These are phyloP conservation scores for Nasonia giraulti DNA, from an alignment of 1,140 invertebrate species.

Conservation along the genomic window DNA sequence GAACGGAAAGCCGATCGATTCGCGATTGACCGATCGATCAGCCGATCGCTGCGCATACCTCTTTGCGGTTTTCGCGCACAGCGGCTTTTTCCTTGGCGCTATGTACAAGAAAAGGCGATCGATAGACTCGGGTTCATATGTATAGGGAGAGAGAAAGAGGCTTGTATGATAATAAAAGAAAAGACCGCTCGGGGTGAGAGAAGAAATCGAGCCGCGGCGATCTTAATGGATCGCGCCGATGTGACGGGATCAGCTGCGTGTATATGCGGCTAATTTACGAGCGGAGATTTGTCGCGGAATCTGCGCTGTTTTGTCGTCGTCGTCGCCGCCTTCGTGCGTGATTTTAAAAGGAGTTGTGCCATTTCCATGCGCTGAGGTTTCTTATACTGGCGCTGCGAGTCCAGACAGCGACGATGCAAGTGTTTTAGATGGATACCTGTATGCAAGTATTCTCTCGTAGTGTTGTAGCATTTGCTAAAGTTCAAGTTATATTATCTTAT, in stretches of 20 bases:
- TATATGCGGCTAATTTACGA: conserved; percentile 26
- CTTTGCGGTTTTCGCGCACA: conserved; percentile 7
- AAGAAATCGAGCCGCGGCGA: conserved; percentile 22
- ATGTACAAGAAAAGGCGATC: conserved; percentile 2
- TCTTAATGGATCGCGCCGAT: conserved; percentile 14
- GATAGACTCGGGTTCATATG: background rate
- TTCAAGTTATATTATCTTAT: too few relatives aligned
- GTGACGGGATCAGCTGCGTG: background rate
- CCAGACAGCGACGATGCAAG: too few relatives aligned
- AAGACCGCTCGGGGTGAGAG: background rate
- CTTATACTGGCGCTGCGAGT: background rate
- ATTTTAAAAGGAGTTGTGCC: conserved; percentile 17
- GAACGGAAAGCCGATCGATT: conserved; percentile 29
- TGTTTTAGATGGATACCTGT: background rate
- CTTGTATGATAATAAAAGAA: conserved; percentile 43
- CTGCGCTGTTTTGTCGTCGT: conserved; percentile 18
- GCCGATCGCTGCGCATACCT: background rate
- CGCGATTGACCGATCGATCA: conserved; percentile 28
- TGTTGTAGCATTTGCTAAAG: too few relatives aligned
- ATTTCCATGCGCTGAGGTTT: background rate
- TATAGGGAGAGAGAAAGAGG: background rate
- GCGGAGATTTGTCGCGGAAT: conserved; percentile 15
- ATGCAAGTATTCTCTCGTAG: background rate
- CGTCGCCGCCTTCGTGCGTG: background rate
- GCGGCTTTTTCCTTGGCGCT: background rate